Conservation (phyloP, 2,797 vertebrate species). For the Crossoptilon crossoptilon region DNA sequence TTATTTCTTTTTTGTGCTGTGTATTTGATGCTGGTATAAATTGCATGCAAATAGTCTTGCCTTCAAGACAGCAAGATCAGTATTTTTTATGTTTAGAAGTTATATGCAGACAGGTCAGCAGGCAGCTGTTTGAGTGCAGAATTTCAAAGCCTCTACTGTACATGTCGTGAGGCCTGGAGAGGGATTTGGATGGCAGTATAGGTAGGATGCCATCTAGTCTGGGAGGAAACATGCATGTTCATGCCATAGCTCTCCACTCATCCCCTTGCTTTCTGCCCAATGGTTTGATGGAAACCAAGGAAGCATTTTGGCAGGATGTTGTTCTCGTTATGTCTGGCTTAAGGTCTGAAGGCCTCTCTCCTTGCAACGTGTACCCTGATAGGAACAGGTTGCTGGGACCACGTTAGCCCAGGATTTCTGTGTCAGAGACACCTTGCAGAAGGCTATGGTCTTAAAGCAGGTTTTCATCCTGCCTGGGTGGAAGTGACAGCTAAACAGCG, state of each 20-base stretch:
- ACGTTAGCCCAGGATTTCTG: background rate
- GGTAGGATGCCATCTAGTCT: background rate
- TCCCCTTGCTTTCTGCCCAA: background rate
- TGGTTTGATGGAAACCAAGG: background rate
- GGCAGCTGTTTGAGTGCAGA: background rate
- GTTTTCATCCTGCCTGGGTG: background rate
- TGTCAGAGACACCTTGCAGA: rapidly evolving
- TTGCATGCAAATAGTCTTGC: background rate
- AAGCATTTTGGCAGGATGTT: background rate
- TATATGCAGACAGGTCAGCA: background rate
- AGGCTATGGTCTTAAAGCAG: background rate
- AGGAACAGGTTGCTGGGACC: background rate
- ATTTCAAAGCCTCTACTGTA: background rate
- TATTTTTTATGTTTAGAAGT: background rate
- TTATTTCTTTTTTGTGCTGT: background rate
- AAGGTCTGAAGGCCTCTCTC: background rate
- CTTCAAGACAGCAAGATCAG: background rate
- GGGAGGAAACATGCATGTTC: background rate
- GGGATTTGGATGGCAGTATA: background rate
- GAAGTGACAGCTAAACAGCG: background rate
- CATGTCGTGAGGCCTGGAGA: background rate
- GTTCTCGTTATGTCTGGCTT: background rate
- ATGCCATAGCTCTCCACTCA: background rate
- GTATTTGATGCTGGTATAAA: background rate
- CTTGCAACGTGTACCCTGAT: background rate